Evolutionary conservation across 2,113 vertebrate species (phyloP).

Genomic region (Silurus asotus): DNA sequence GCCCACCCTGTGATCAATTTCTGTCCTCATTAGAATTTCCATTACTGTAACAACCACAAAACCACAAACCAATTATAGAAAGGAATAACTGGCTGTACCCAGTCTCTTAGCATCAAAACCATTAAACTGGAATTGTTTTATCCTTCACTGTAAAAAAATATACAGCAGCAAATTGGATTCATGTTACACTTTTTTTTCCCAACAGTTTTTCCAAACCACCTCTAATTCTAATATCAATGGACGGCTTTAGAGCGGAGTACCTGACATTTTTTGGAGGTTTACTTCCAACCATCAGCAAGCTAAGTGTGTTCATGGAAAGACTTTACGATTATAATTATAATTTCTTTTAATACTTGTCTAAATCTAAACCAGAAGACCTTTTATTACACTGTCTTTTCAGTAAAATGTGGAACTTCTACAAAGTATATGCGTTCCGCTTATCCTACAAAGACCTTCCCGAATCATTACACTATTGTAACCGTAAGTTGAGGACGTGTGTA

Average conservation of each 20-base stretch:
- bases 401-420: slow-evolving; percentile 80
- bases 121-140: background rate
- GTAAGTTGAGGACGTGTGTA: slow-evolving; percentile 72
- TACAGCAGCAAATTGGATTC: background rate
- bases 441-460: slow-evolving; percentile 97
- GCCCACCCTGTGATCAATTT: no score
- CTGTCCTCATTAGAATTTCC: no score
- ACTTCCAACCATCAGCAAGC: slow-evolving; percentile 81
- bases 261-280: slow-evolving; percentile 75
- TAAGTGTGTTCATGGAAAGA: slow-evolving; percentile 76
- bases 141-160: background rate
- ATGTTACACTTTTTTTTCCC: background rate
- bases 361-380: background rate
- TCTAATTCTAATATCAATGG: slow-evolving; percentile 90
- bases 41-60: background rate
- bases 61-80: background rate
- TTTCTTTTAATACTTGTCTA: background rate
- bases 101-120: background rate
- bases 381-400: slow-evolving; percentile 67
- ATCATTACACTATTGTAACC: slow-evolving; percentile 95
- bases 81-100: background rate
- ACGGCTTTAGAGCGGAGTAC: slow-evolving; percentile 90
- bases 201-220: slow-evolving; percentile 84
- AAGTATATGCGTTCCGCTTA: slow-evolving; percentile 86
- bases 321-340: background rate